These are phyloP conservation scores for Dinoponera quadriceps DNA, from an alignment of 1,140 invertebrate species.

Conservation along the genomic window DNA sequence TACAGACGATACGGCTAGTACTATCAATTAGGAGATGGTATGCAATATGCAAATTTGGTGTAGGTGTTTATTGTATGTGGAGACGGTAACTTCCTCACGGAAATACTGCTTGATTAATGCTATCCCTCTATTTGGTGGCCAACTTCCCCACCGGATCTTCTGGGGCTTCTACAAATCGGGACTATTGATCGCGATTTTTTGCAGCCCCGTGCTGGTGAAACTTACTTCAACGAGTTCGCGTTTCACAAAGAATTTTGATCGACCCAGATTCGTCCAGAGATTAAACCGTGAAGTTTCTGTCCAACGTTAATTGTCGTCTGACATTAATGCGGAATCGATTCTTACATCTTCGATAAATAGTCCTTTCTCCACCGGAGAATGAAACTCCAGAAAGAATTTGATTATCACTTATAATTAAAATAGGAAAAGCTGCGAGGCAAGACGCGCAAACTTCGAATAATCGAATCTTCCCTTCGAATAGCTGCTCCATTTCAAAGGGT, in stretches of 20 bases:
- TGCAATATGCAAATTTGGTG: constrained; percentile 68
- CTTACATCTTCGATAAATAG: constrained; percentile 1
- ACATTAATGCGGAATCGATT: constrained; percentile 22
- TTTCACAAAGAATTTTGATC: constrained; percentile 31
- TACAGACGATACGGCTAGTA: constrained; percentile 50
- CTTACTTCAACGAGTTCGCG: neutral
- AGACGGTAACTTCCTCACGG: constrained; percentile 67
- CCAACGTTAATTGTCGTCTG: constrained; percentile 16
- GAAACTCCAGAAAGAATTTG: constrained; percentile 44
- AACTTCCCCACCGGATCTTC: constrained; percentile 20
- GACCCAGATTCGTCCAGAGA: neutral
- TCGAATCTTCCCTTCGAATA: constrained; percentile 23
- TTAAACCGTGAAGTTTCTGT: constrained; percentile 37
- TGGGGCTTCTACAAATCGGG: neutral
- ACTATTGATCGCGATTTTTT: constrained; percentile 37
- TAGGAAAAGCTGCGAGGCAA: neutral
- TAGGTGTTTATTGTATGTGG: constrained; percentile 70
- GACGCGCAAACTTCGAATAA: constrained; percentile 36
- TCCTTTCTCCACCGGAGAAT: constrained; percentile 10
- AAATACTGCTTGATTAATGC: constrained; percentile 69
- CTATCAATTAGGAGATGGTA: constrained; percentile 68
- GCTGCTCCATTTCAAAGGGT: constrained; percentile 21
- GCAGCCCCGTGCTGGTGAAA: neutral
- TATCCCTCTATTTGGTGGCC: constrained; percentile 43
- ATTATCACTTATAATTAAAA: constrained; percentile 50